Base-by-base conservation (phyloP, 2,113 vertebrate genomes). In the Coryphaenoides rupestris region DNA sequence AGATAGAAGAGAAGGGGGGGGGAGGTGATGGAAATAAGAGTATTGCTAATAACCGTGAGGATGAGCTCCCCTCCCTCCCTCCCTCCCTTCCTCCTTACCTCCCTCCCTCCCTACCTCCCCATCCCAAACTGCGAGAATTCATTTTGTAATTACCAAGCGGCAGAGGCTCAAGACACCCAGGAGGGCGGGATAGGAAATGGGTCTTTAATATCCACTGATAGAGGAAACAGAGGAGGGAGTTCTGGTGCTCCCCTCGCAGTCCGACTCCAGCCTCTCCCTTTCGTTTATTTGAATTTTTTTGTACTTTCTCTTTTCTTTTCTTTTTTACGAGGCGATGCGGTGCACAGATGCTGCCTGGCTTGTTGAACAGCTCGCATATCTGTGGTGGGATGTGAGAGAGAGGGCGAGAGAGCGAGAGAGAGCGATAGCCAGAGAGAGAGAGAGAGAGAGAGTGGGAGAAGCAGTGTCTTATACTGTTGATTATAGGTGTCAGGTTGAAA, bases 101-200 rank as follows among this genome's bases (percentile, higher is more conserved):
- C n/a, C 22, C 61, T n/a, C 12, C 22, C 12, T n/a, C n/a, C n/a
- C n/a, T n/a, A n/a, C n/a, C n/a, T n/a, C n/a, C n/a, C n/a, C n/a
- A n/a, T n/a, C n/a, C n/a, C n/a, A n/a, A n/a, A n/a, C n/a, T n/a
- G n/a, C n/a, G n/a, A n/a, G n/a, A n/a, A n/a, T n/a, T n/a, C n/a
- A n/a, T n/a, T n/a, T n/a, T n/a, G 70, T 68, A 83, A 86, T 87
- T 87, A 86, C 75, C 67, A 63, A 60, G 16, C 62, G 33, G 54
- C 33, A 56, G 76, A 67, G 72, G 50, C 75, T 21, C 46, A 5
- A 73, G 69, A 64, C 21, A 65, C 67, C 66, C 70, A 33, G 65
- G 79, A 60, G 47, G 21, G 33, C 9, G 9, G 28, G 46, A 46
- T 55, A 62, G 63, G 62, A 81, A 61, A 76, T 72, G 72, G 73